Evolutionary conservation across 2,797 vertebrate species (phyloP), one percentile per base, ranked within the genome.

Genomic region (Acanthurus tractus): DNA sequence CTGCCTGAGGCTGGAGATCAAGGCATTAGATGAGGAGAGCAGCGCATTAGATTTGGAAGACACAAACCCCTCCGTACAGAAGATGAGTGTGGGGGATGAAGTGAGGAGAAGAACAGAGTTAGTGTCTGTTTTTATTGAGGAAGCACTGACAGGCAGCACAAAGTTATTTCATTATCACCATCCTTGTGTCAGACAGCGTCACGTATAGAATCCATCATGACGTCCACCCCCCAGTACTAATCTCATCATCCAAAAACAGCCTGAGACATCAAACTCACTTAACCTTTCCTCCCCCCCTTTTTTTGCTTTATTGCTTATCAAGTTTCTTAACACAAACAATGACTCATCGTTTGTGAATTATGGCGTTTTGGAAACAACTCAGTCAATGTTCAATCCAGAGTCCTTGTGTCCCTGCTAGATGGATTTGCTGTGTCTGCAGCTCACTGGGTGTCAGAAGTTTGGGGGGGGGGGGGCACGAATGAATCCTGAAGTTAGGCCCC

Each of bases 1-100:
- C 63, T 45, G 70, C 76, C 65, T 12, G 40, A 61, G 71, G 71
- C 61, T 42, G 18, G 2, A 70, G 59, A 69, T 48, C 61, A 64
- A 58, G 46, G 57, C 44, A 9, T 46, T 18, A 53, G 29, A 50
- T 13, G 48, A 80, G 66, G 48, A n/a, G 61, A 49, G 42, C 44
- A 23, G 23, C 29, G 59, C 44, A 57, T 57, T 50, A 23, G 45
- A 52, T 70, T 44, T 63, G n/a, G 53, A 20, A 6, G 20, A 56
- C 50, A 13, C n/a, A 34, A n/a, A 25, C 3, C 20, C 23, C 23
- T 50, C 57, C 7, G 49, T n/a, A 15, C 42, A 17, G 46, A 48
- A 25, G 22, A 58, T 57, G 45, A 18, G 8, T 38, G 34, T 56
- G 22, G 18, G 34, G 17, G 25, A 55, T 36, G n/a, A 40, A 45